Evolutionary conservation across 2,888 invertebrate species (phyloP), one percentile per base, ranked within the genome.

Genomic region (Drosophila mulleri): DNA sequence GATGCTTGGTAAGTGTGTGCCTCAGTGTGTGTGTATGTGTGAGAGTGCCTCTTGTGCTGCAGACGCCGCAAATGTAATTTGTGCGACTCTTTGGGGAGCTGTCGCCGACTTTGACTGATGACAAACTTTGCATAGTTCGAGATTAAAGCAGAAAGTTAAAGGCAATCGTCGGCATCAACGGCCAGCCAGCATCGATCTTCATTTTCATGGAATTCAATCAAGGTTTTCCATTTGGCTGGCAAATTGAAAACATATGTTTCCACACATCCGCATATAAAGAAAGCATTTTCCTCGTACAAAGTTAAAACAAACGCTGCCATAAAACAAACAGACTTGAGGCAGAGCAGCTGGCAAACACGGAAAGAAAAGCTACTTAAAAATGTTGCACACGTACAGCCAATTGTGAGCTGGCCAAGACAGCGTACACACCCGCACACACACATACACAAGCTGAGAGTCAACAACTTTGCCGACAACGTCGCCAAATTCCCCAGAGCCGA

Each of bases 361-460:
- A 67, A 76, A 72, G 78, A 74, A 70, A 81, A 76, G 75, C 83
- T 87, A 80, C 89, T 87, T 81, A 83, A 88, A 91, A 90, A 91
- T 88, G 80, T 82, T 80, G 78, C 83, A 85, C 91, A 91, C 91
- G 89, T 91, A 82, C 82, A 65, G 83, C 82, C 87, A 85, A 89
- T 88, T 87, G 82, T 81, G 72, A 80, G 80, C 66, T 80, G 67
- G 48, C 52, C 61, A 79, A 77, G 65, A 79, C 63, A 20, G 47
- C 53, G 29, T 37, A 61, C 44, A 66, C 48, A 62, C 63, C 56
- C 50, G 53, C 47, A 61, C 26, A 54, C 26, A 53, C 37, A 65
- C 14, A 61, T 11, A 62, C 16, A 39, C n/a, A 41, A 6, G 37
- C 8, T 42, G 39, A 61, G 64, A 83, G 76, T 76, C 88, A 88